Conservation (phyloP, 2,113 vertebrate species). For the Podilymbus podiceps region DNA sequence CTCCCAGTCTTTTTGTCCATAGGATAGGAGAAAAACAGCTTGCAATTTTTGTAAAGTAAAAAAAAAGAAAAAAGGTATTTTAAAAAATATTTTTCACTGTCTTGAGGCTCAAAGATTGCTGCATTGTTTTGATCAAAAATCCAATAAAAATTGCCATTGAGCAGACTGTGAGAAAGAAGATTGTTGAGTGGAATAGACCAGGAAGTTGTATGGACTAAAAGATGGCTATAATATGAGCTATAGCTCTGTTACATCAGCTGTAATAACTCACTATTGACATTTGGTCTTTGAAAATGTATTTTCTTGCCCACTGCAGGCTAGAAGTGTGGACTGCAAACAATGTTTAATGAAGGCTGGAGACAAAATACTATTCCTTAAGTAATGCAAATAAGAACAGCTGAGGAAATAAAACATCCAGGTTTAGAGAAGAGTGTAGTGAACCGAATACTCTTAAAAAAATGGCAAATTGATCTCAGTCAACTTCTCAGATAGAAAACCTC, state of each 20-base stretch:
- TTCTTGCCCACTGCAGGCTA: neutral
- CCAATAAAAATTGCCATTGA: neutral
- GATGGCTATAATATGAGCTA: neutral
- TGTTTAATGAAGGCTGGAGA: neutral
- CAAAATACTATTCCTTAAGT: neutral
- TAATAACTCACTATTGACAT: neutral
- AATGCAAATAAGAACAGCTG: neutral
- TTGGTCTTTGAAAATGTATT: neutral
- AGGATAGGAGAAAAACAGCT: neutral
- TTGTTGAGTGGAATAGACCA: neutral
- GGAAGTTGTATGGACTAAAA: neutral
- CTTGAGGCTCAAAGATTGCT: neutral
- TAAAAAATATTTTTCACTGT: neutral
- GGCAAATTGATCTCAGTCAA: neutral
- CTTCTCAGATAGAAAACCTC: neutral
- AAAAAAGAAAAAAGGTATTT: neutral
- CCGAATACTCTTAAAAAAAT: neutral
- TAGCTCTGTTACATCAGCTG: neutral
- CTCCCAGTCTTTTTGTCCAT: neutral
- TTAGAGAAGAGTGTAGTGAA: neutral
- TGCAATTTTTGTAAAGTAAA: neutral
- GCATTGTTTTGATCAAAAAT: neutral
- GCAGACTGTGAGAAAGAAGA: neutral
- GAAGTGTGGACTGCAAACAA: neutral
- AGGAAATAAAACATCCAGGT: neutral